Percentiles rank a stretch among this genome's conserved stretches.
These are phyloP conservation scores for Marisa cornuarietis DNA, from an alignment of 1,140 invertebrate species.

Conservation along the genomic window DNA sequence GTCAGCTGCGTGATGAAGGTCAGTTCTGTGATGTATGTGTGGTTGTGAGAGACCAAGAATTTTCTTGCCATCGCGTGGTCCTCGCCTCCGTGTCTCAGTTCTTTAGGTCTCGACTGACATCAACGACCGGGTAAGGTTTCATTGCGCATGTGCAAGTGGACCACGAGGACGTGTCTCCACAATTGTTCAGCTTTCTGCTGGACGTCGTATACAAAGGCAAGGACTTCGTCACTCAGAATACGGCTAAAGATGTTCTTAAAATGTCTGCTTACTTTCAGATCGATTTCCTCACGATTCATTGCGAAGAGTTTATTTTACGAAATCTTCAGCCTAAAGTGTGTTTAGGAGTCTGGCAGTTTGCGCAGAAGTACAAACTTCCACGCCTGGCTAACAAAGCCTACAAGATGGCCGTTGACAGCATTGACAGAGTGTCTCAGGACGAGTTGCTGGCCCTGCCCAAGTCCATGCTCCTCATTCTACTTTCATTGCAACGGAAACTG, in stretches of 20 bases:
- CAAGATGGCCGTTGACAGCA: background rate
- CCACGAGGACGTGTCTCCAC: conserved; percentile 6
- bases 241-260: background rate
- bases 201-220: conserved; percentile 9
- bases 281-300: conserved; percentile 6
- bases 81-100: conserved; percentile 11
- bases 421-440: background rate
- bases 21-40: conserved; percentile 5
- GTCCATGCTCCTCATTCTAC: background rate
- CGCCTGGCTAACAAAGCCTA: background rate
- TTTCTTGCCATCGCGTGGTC: conserved; percentile 6
- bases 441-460: background rate
- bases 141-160: background rate
- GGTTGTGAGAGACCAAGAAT: background rate
- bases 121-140: background rate
- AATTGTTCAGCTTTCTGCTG: conserved; percentile 3
- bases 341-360: conserved; percentile 10
- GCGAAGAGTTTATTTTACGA: background rate
- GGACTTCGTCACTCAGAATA: conserved; percentile 7
- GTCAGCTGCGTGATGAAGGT: too few relatives aligned
- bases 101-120: background rate
- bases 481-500: background rate
- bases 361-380: conserved; percentile 2
- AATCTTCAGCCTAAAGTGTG: background rate
- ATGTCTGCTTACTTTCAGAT: conserved; percentile 13